Conservation (phyloP, 2,113 vertebrate genomes). For the Hippocampus guttulatus region DNA sequence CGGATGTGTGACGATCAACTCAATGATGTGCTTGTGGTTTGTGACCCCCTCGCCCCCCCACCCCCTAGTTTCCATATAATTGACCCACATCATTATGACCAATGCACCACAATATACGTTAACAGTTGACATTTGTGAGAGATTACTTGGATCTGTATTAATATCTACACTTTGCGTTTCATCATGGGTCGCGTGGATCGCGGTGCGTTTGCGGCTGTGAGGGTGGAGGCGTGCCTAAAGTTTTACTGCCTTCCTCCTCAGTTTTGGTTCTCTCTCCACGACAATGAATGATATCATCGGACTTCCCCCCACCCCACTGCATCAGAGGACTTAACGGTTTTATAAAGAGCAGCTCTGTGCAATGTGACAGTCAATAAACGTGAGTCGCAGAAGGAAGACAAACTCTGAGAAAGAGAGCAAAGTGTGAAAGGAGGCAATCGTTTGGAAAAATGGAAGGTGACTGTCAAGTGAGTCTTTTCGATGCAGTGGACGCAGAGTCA, state of each 20-base stretch:
- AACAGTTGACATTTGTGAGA: neutral
- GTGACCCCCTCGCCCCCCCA: neutral
- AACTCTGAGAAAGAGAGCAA: neutral
- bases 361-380: neutral
- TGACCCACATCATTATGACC: constrained; percentile 4
- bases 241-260: constrained; percentile 2
- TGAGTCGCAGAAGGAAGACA: neutral
- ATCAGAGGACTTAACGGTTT: neutral
- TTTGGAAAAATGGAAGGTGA: constrained; percentile 45
- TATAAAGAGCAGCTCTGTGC: constrained; percentile 22
- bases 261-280: constrained; percentile 41
- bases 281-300: constrained; percentile 65
- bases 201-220: neutral
- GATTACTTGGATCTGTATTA: neutral
- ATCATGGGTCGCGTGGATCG: neutral
- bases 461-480: constrained; percentile 25
- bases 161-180: neutral
- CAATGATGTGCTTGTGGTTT: neutral
- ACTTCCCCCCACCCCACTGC: constrained; percentile 51
- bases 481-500: neutral
- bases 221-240: constrained; percentile 7
- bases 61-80: neutral
- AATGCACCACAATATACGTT: neutral
- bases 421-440: neutral
- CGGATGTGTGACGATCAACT: neutral